A percentile compares a stretch with the other conserved stretches of the same genome.
phyloP scores from a whole-genome alignment of 2,113 vertebrate species.

The Stercorarius parasiticus region DNA sequence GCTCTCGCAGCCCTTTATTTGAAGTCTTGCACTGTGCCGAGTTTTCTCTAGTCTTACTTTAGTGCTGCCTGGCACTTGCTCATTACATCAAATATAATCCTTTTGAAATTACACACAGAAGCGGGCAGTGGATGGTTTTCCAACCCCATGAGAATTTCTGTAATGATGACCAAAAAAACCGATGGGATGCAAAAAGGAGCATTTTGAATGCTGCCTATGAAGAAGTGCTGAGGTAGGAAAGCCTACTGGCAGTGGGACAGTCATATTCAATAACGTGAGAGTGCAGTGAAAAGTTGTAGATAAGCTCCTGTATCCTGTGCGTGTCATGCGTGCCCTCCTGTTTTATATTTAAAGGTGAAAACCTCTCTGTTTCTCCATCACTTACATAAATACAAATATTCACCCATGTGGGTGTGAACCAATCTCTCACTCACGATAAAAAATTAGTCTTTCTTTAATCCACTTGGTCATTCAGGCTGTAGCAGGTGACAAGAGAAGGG shows the following conservation, averaged over 20 bases:
- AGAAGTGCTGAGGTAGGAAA: not conserved
- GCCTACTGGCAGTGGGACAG: not conserved
- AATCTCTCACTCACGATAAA: fast-evolving
- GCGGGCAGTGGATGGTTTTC: not conserved
- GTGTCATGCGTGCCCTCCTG: fast-evolving
- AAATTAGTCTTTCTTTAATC: not conserved
- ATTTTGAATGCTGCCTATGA: not conserved
- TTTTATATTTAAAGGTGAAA: not conserved
- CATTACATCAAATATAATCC: fast-evolving
- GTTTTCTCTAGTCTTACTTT: not conserved
- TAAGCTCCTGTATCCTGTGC: not conserved
- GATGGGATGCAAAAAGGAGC: not conserved
- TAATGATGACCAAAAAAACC: not conserved
- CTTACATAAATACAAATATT: not conserved
- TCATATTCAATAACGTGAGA: fast-evolving
- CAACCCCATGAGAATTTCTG: not conserved
- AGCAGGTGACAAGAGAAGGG: not conserved
- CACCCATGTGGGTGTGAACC: not conserved
- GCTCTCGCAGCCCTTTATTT: not conserved
- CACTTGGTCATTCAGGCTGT: not conserved
- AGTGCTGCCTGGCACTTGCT: not conserved
- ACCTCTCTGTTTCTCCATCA: not conserved
- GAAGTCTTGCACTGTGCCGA: not conserved
- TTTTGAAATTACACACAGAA: not conserved
- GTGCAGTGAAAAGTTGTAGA: not conserved